phyloP scores from a whole-genome alignment of 1,140 invertebrate genomes.

The Rhynchophorus ferrugineus region DNA sequence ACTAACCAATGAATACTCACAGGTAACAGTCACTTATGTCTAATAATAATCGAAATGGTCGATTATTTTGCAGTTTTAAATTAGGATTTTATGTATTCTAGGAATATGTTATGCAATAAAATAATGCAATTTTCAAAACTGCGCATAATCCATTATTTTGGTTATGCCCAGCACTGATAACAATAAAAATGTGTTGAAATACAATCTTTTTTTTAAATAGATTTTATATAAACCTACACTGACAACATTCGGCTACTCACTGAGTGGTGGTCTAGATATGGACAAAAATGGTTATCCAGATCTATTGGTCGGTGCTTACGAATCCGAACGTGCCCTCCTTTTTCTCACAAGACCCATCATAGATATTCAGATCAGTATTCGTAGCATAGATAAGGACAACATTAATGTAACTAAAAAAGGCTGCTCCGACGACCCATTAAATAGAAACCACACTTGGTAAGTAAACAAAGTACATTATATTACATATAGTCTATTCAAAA shows the following conservation, averaged over 20 bases:
- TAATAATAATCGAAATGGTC: background rate
- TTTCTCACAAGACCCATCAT: conserved; percentile 79
- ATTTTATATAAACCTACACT: no score
- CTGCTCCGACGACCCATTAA: conserved; percentile 54
- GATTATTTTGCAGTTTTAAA: background rate
- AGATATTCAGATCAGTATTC: conserved; percentile 63
- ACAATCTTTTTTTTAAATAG: no score
- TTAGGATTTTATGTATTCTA: background rate
- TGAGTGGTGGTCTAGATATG: conserved; percentile 83
- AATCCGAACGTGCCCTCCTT: conserved; percentile 64
- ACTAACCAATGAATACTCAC: conserved; percentile 64
- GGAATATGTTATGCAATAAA: no score
- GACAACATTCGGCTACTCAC: conserved; percentile 84
- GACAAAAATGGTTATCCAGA: conserved; percentile 90
- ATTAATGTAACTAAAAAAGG: conserved; percentile 73
- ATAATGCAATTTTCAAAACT: no score
- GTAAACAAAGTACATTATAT: conserved; percentile 16
- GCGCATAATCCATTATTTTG: no score
- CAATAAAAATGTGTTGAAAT: no score
- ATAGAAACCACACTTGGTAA: conserved; percentile 67
- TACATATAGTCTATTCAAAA: no score
- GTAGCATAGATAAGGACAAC: conserved; percentile 52
- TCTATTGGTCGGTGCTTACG: conserved; percentile 82
- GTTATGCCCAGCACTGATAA: no score
- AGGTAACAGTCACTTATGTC: conserved; percentile 44